phyloP scores from a whole-genome alignment of 2,888 invertebrate genomes.

The Phyllotreta cruciferae region DNA sequence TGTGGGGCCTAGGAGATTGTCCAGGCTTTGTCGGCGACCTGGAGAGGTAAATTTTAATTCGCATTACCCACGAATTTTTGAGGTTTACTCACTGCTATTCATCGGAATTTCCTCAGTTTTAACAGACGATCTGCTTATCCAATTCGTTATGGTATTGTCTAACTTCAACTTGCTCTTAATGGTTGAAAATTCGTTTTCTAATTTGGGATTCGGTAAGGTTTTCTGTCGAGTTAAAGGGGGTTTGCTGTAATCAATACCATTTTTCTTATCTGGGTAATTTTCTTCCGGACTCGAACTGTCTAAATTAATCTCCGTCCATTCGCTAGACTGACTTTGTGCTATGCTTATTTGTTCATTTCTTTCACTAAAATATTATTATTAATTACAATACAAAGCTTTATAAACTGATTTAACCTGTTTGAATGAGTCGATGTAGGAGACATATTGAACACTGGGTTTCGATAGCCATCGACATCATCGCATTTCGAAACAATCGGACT shows the following conservation, averaged over 20 bases:
- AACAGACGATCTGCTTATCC: slow-evolving; percentile 65
- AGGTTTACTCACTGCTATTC: slow-evolving; percentile 55
- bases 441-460: slow-evolving; percentile 44
- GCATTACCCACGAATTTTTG: slow-evolving; percentile 19
- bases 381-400: background rate
- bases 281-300: slow-evolving; percentile 74
- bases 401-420: slow-evolving; percentile 33
- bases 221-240: slow-evolving; percentile 61
- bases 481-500: slow-evolving; percentile 45
- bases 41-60: slow-evolving; percentile 41
- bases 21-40: slow-evolving; percentile 75
- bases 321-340: slow-evolving; percentile 62
- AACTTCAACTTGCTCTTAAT: slow-evolving; percentile 59
- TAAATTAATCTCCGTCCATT: slow-evolving; percentile 77
- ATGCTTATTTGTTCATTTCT: slow-evolving; percentile 46
- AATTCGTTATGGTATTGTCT: slow-evolving; percentile 63
- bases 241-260: slow-evolving; percentile 52
- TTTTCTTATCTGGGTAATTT: slow-evolving; percentile 62
- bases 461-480: slow-evolving; percentile 52
- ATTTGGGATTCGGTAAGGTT: slow-evolving; percentile 61
- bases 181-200: slow-evolving; percentile 53
- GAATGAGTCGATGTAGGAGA: slow-evolving; percentile 52
- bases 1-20: slow-evolving; percentile 77
- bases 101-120: slow-evolving; percentile 58
- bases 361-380: slow-evolving; percentile 40